Base-by-base conservation (phyloP, 2,113 vertebrate species). In the Nerophis lumbriciformis region DNA sequence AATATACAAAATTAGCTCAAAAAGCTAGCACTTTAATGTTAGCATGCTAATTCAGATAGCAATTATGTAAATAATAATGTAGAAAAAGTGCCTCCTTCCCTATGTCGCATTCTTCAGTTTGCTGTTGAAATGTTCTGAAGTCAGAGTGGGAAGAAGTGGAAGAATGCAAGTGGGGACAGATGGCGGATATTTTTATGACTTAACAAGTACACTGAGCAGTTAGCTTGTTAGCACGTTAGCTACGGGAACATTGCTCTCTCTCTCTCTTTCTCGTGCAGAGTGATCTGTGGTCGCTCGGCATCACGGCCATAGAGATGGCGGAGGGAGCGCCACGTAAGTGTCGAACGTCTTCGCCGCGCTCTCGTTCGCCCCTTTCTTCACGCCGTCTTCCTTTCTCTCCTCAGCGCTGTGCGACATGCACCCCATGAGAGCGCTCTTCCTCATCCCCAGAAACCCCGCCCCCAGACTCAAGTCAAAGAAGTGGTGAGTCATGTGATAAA, bases 331-430 rank as follows among this genome's bases (percentile, higher is more conserved):
- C 97, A 69, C 97, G 97, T 99, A 92, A 97, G 95, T 95, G 87
- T 62, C 28, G 65, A 66, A 15, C 59, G 4, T 16, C 7, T 10
- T 38, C 4, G 6, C 8, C 6, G 13, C 0, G n/a, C 45, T 8
- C 13, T 58, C 19, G 12, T 7, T 6, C 16, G 6, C 37, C 49
- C 21, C 8, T 36, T 44, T 8, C 11, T 21, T 53, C 13, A 8
- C 10, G 12, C 49, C 11, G 6, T 42, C 12, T 28, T n/a, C 12
- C 10, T 42, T 11, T 7, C 39, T 5, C n/a, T 67, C 85, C 83
- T 70, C 88, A 99, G 96, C 97, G 57, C 92, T 99, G 69, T 98
- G 97, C 66, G 97, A 99, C 90, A 99, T 99, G 97, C 97, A 98
- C 79, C 97, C 97, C 6, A 99, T 99, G 97, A 92, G 97, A 82